Conservation (phyloP, 2,888 invertebrate species). For the Scaptomyza parva region DNA sequence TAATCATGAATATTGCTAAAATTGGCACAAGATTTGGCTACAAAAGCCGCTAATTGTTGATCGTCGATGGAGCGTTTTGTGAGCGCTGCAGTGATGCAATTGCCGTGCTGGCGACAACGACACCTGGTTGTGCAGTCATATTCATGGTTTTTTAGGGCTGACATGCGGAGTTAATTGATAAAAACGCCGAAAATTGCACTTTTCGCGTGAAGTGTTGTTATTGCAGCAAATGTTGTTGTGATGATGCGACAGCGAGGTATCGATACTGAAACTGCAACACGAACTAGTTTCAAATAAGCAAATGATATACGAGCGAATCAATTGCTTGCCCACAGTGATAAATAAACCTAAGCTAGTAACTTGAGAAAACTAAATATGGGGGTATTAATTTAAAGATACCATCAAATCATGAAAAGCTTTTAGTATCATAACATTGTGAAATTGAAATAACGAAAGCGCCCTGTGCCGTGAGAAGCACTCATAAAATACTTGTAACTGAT, state of each 20-base stretch:
- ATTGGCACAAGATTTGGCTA: constrained; percentile 87
- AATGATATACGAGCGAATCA: background rate
- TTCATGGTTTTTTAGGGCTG: constrained; percentile 76
- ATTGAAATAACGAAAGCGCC: background rate
- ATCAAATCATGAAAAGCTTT: constrained; percentile 1
- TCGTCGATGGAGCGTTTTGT: constrained; percentile 88
- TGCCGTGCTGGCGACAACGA: constrained; percentile 85
- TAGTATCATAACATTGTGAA: constrained; percentile 19
- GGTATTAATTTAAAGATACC: background rate
- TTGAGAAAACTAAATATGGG: background rate
- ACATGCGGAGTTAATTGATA: constrained; percentile 50
- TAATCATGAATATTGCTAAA: constrained; percentile 87
- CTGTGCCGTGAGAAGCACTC: background rate
- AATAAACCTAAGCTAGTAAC: background rate
- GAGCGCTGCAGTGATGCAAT: constrained; percentile 87
- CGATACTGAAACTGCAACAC: constrained; percentile 8
- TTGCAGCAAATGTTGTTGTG: constrained; percentile 13
- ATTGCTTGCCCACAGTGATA: background rate
- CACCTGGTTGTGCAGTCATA: constrained; percentile 87
- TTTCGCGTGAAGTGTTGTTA: constrained; percentile 39
- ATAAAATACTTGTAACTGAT: background rate
- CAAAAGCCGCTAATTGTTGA: constrained; percentile 87
- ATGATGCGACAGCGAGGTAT: constrained; percentile 10
- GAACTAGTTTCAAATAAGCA: constrained; percentile 1
- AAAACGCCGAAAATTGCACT: constrained; percentile 34